phyloP scores from a whole-genome alignment of 1,140 invertebrate genomes.

The Elymnias hypermnestra region DNA sequence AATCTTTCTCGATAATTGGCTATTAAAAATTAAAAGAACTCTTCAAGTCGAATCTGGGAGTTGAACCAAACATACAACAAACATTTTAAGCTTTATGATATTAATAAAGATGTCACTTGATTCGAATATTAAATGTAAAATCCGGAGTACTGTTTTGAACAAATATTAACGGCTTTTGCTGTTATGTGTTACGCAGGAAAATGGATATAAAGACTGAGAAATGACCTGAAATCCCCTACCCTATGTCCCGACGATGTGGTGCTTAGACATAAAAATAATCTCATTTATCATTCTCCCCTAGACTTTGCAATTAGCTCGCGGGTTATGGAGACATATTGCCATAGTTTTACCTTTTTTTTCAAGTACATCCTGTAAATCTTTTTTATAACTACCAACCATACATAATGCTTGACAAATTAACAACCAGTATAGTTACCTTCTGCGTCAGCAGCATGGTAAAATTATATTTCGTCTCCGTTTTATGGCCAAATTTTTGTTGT shows the following conservation, averaged over 20 bases:
- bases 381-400: conserved; percentile 27
- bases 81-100: too few relatives aligned
- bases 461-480: conserved; percentile 23
- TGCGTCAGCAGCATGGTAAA: conserved; percentile 16
- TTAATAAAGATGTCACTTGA: too few relatives aligned
- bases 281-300: conserved; percentile 28
- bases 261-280: conserved; percentile 28
- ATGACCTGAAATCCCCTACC: conserved; percentile 7
- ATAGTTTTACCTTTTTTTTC: conserved; percentile 26
- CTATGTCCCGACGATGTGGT: conserved; percentile 9
- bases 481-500: conserved; percentile 19
- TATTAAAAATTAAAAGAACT: too few relatives aligned
- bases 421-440: conserved; percentile 19
- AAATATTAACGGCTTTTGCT: too few relatives aligned
- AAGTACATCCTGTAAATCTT: conserved; percentile 22
- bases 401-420: conserved; percentile 32
- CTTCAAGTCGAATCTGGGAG: too few relatives aligned
- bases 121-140: too few relatives aligned
- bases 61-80: too few relatives aligned
- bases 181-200: too few relatives aligned
- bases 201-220: conserved; percentile 13
- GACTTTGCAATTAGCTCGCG: conserved; percentile 25
- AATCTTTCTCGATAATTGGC: too few relatives aligned
- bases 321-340: conserved; percentile 26
- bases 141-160: too few relatives aligned